Base-by-base conservation (phyloP, 2,888 invertebrate genomes). In the Ceraclea dissimilis region DNA sequence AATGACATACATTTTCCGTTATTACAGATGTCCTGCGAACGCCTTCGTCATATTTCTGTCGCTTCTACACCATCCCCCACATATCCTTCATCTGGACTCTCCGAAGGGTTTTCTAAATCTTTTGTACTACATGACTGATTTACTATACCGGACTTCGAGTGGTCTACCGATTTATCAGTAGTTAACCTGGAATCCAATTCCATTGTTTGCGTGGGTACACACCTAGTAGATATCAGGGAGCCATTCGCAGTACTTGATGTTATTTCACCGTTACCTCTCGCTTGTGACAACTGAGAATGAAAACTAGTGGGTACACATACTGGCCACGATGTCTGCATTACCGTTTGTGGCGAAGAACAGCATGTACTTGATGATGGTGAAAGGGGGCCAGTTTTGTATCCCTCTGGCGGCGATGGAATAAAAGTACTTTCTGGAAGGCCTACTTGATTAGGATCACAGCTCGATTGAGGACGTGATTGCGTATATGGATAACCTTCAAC, bases 61-160 rank as follows among this genome's bases (percentile, higher is more conserved):
- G 83, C 81, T 67, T 81, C 81, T 51, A 74, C 77, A 22, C 73
- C 79, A 64, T 90, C 91, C 39, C 90, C 91, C 54, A 89, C 91
- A 70, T 91, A 91, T 17, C 90, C 91, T 71, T 91, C 91, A 69
- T 91, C 91, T 34, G 90, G 90, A 71, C 90, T 90, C 67, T 90
- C 90, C 17, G 88, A 86, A 65, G 73, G 81, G 64, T 76, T 77
- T 70, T 72, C 79, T 64, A 71, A 71, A 63, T 73, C 77, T 67
- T 76, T 78, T 65, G 72, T 73, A 66, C 73, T 75, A 60, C 75
- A 72, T 63, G 74, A 72, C 69, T 76, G 73, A 4, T 73, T 74
- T 60, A 72, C 66, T 52, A 72, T 73, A 62, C 74, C 78, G 62
- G 72, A 74, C 68, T 67, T 71, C 60, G 65, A 70, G 57, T 75